Conservation (phyloP, 2,888 invertebrate genomes). For the Microplitis deprimator region DNA sequence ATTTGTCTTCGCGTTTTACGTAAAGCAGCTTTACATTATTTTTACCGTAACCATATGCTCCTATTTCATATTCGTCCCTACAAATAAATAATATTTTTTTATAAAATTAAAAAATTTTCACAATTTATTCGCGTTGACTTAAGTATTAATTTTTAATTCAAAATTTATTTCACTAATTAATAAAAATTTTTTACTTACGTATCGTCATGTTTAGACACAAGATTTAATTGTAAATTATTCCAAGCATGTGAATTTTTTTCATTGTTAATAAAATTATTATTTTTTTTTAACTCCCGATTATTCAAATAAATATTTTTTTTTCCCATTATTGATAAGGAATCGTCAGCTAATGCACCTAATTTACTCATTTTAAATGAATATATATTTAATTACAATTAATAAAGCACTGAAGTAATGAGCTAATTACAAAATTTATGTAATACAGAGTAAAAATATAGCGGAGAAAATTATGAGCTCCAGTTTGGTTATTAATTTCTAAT, state of each 20-base stretch:
- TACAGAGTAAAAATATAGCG: too few species aligned
- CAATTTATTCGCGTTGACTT: too few species aligned
- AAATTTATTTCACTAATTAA: neutral
- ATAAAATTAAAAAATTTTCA: neutral
- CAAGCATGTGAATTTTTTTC: slow-evolving; percentile 28
- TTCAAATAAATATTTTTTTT: slow-evolving; percentile 17
- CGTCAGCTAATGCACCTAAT: slow-evolving; percentile 55
- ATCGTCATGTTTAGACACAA: slow-evolving; percentile 51
- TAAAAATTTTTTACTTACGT: slow-evolving; percentile 45
- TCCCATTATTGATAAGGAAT: slow-evolving; percentile 53
- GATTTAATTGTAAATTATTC: slow-evolving; percentile 52
- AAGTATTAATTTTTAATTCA: neutral
- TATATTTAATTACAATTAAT: too few species aligned
- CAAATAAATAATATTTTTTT: neutral
- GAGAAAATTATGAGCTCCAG: neutral
- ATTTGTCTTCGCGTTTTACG: slow-evolving; percentile 78
- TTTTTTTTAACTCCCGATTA: slow-evolving; percentile 18
- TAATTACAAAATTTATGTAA: too few species aligned
- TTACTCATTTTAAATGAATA: slow-evolving; percentile 52
- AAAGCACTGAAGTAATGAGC: too few species aligned
- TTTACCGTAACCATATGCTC: slow-evolving; percentile 82
- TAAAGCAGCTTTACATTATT: slow-evolving; percentile 82
- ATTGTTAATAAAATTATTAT: slow-evolving; percentile 3
- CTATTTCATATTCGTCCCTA: slow-evolving; percentile 74
- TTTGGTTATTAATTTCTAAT: slow-evolving; percentile 18